A percentile compares a stretch with the other conserved stretches of the same genome.
Evolutionary conservation across 2,113 vertebrate genomes (phyloP).

Genomic region (human): DNA sequence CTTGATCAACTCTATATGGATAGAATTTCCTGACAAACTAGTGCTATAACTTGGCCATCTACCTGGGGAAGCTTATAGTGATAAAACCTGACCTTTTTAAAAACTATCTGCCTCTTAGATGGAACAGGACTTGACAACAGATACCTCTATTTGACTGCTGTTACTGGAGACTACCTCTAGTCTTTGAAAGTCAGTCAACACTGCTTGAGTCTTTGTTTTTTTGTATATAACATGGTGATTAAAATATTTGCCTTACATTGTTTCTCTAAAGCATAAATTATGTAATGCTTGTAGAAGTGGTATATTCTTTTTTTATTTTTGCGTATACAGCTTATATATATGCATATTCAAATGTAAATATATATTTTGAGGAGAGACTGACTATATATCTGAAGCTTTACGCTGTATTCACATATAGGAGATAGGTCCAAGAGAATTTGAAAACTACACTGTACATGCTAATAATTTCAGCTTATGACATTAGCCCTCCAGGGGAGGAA

Average conservation of each 20-base stretch:
- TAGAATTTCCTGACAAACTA: background rate
- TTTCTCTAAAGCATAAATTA: background rate
- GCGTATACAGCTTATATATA: background rate
- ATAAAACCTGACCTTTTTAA: background rate
- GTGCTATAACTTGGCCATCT: background rate
- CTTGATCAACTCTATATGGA: background rate
- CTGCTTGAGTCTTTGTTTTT: background rate
- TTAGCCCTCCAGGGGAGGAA: background rate
- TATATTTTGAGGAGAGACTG: background rate
- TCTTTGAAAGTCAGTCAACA: background rate
- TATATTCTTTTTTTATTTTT: constrained; percentile 37
- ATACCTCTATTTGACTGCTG: background rate
- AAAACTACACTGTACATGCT: background rate
- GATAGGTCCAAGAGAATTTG: background rate
- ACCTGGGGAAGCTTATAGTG: background rate
- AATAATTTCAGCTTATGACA: background rate
- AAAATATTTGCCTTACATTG: background rate
- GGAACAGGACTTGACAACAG: background rate
- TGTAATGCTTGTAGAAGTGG: background rate
- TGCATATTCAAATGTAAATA: background rate
- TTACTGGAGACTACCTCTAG: background rate
- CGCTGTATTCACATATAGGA: background rate
- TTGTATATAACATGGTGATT: background rate
- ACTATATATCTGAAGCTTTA: background rate
- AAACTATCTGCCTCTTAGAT: background rate